Base-by-base conservation (phyloP, 2,888 invertebrate genomes). In the Erannis defoliaria region DNA sequence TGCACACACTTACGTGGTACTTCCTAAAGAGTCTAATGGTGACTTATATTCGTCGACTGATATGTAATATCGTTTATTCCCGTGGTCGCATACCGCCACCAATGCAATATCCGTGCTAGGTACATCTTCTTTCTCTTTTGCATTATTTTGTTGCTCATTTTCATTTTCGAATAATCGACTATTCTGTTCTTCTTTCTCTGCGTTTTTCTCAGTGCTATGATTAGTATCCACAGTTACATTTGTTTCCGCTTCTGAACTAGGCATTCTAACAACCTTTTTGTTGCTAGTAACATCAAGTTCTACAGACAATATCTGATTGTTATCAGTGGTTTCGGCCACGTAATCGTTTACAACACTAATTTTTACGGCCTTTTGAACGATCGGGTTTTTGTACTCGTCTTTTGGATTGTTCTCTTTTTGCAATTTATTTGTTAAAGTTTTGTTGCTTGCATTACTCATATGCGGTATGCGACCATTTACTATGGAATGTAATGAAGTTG, bases 381-480 rank as follows among this genome's bases (percentile, higher is more conserved):
- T 56, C 5, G 66, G 53, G 64, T 80, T 80, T 67, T 78, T 84
- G 38, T 77, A 68, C 23, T 86, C 86, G 37, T 86, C 81, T 61
- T 81, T 84, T 4, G 68, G 87, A 71, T 86, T 81, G 56, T 90
- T 91, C 69, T 93, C 90, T 79, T 91, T 91, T 81, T 90, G 90
- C 65, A 85, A 73, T 69, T 80, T 89, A 51, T 71, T 73, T 21
- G 72, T 16, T 37, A 71, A 40, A 33, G 59, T 38, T 74, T 80
- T 83, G 49, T 70, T 74, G 55, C 57, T 73, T n/a, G 68, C 51
- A 55, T 72, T 71, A 67, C 73, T 77, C 35, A 75, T 60, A 46
- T 72, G 57, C 45, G 71, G 63, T 54, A 77, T 45, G 38, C 63
- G 65, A 60, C 75, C 72, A 62, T 79, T 85, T 56, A 74, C 70